Base-by-base conservation (phyloP, 2,113 vertebrate species). In the Aphelocoma coerulescens region DNA sequence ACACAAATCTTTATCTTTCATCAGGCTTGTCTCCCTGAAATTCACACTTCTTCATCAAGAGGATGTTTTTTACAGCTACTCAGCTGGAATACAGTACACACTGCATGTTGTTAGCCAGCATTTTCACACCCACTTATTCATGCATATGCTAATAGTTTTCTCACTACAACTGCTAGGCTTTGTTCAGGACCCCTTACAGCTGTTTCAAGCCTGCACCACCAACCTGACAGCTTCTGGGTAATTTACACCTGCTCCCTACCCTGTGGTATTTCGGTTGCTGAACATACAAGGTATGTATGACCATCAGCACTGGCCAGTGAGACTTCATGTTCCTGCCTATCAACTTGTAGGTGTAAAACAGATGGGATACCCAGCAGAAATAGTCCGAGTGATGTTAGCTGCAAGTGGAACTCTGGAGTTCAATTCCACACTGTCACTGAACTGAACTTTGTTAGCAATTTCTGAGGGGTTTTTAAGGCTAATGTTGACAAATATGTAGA, bases 121-220 rank as follows among this genome's bases (percentile, higher is more conserved):
- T 95, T 96, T 97, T 97, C 95, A 96, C 95, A 96, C 95, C 83
- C 85, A 92, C 44, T 96, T 96, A 93, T 72, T 95, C 95, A 96
- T 94, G 90, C 88, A 91, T 96, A 94, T 96, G 93, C 52, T 96
- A 96, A 94, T 91, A 78, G 57, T 86, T 94, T 96, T 96, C 93
- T 96, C 92, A 87, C 79, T 84, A 93, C 90, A 94, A 91, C 83
- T 95, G 82, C 76, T 86, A 52, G 9, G 57, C 44, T 94, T 88
- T 95, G 85, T 89, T 81, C 61, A 49, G 74, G 72, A 93, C 57
- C 52, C 65, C 61, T 95, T 67, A 58, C 92, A 97, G 93, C 76
- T 97, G 95, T 71, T 94, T 63, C 35, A 61, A 61, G 44, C 18
- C 33, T 11, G 41, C 24, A 84, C 39, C 32, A 54, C 68, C 46